Base-by-base conservation (phyloP, 30 jellyfish, hydroid and myxozoan genomes). In the Sanderia malayensis region DNA sequence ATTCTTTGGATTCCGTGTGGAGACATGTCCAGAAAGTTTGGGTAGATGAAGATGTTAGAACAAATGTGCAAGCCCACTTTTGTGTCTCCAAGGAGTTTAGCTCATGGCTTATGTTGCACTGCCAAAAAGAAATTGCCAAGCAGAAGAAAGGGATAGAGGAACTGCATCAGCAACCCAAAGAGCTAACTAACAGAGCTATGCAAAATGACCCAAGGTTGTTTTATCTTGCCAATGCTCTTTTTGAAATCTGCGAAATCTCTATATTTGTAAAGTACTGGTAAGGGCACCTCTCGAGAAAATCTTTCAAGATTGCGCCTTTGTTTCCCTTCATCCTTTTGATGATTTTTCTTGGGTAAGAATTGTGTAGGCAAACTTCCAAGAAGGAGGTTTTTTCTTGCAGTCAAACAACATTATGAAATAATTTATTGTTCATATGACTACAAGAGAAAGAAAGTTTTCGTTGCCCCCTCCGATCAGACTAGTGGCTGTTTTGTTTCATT, bases 351-450 rank as follows among this genome's bases (percentile, higher is more conserved):
- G 18, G 81, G n/a, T 2, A 69, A 17, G 46, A 69, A 69, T 4
- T 15, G 81, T 0, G 81, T 69, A 10, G 81, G 81, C 24, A 69
- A 45, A 25, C 81, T 69, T 17, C 81, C 81, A 26, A 69, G 68
- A 69, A 69, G 25, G 55, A 69, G 81, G 45, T 69, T 58, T 13
- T 69, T 46, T 46, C 81, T 69, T 69, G 68, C 81, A 26, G 81
- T 69, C 22, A 69, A 69, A n/a, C n/a, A n/a, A n/a, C n/a, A n/a
- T n/a, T n/a, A n/a, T n/a, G 10, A 37, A 37, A 37, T 4, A 37
- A 37, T 37, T 37, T 4, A 13, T 37, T 4, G 6, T 37, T 37
- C 52, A 37, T 37, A 37, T n/a, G n/a, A n/a, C n/a, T 37, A 4
- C 52, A 4, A 6, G 13, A 37, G 52, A 4, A 37, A 37, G 13